A percentile compares a stretch with the other conserved stretches of the same genome.
Evolutionary conservation across 2,113 vertebrate genomes (phyloP).

Genomic region (Chaenogobius annularis): DNA sequence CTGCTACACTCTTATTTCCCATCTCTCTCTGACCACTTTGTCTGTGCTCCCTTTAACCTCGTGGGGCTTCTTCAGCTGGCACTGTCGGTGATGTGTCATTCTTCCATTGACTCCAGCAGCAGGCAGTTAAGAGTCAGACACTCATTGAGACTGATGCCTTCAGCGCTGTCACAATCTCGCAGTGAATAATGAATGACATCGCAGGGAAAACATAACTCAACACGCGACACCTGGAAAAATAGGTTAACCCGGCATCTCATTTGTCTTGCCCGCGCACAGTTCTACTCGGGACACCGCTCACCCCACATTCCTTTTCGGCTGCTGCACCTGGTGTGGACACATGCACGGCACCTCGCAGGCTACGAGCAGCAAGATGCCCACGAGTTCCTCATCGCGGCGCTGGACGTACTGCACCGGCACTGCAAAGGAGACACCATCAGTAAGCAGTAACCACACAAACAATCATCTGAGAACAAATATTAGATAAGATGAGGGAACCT

Average conservation of each 20-base stretch:
- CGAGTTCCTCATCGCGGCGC: slow-evolving; percentile 97
- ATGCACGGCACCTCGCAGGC: slow-evolving; percentile 96
- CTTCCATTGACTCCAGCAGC: slow-evolving; percentile 8
- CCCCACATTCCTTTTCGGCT: slow-evolving; percentile 99
- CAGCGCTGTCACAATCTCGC: background rate
- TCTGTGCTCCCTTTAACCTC: background rate
- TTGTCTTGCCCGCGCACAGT: slow-evolving; percentile 74
- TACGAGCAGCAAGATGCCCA: slow-evolving; percentile 99
- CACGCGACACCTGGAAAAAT: slow-evolving; percentile 23
- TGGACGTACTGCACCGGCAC: slow-evolving; percentile 97
- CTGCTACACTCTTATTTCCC: background rate
- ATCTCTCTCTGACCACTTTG: slow-evolving; percentile 2
- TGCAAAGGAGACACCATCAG: slow-evolving; percentile 89
- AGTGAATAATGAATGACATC: slow-evolving; percentile 26
- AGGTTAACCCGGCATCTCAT: slow-evolving; percentile 31
- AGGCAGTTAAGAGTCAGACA: slow-evolving; percentile 13
- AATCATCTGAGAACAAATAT: background rate
- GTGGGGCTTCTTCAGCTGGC: slow-evolving; percentile 7
- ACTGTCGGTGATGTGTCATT: slow-evolving; percentile 17
- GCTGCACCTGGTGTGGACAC: slow-evolving; percentile 99
- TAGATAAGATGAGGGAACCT: too few relatives aligned
- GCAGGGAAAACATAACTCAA: slow-evolving; percentile 7
- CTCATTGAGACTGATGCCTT: slow-evolving; percentile 6
- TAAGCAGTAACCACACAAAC: slow-evolving; percentile 42
- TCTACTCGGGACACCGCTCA: slow-evolving; percentile 98